Evolutionary conservation across 2,888 invertebrate species (phyloP), one percentile per base, ranked within the genome.

Genomic region (Chorisops tibialis): DNA sequence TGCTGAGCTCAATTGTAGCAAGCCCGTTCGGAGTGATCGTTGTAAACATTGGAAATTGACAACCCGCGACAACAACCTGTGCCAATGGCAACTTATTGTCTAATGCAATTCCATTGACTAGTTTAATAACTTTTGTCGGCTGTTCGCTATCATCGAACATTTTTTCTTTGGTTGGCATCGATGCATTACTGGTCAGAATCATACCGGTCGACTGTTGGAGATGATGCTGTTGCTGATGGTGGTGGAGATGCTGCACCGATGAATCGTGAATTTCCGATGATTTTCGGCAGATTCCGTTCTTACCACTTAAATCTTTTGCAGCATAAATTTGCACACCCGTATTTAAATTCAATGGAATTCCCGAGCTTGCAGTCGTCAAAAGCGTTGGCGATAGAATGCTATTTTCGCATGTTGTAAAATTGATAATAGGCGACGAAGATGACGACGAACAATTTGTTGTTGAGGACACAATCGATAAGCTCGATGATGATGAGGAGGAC

Each of bases 21-120:
- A 72, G 62, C 18, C 69, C 69, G 58, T 70, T 71, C 9, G 68
- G 69, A 38, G 69, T 59, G 60, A 66, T 64, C 48, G 65, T 56
- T 48, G 65, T 60, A 18, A 68, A 59, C 58, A 69, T 61, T 59
- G 66, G 59, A 62, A 69, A 68, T 48, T 79, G 77, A 39, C 81
- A 80, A 82, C 68, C 1, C 82, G 9, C 18, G 16, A 66, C 67
- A 30, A 69, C 68, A 22, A 71, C 70, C 49, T 71, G 70, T 18
- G 70, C 68, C 35, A 71, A 56, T 35, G 70, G 69, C 35, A 69
- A 48, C 56, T 70, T 69, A 43, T 67, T 68, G 61, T 69, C 70
- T 21, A 69, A 54, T 22, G 69, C 63, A 37, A 69, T 65, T 1
- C 71, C 69, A 61, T 72, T 73, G 24, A 71, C 70, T 18, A 73